Percentiles rank a stretch among this genome's conserved stretches.
phyloP scores from a whole-genome alignment of 2,113 vertebrate species.

The Ammodytes marinus region DNA sequence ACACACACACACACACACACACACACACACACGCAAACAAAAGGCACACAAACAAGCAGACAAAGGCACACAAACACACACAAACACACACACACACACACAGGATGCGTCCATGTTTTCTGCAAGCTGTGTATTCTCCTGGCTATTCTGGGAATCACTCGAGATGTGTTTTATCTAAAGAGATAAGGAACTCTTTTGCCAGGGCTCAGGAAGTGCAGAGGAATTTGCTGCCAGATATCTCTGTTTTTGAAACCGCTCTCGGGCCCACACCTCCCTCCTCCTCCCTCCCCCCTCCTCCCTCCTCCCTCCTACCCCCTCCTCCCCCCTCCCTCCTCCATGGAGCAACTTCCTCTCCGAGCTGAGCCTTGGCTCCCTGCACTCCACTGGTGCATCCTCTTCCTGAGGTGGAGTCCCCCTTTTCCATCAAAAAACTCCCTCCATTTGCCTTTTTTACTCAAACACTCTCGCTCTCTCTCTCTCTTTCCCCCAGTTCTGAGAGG shows the following conservation, averaged over 20 bases:
- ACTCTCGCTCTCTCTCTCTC: conserved; percentile 9
- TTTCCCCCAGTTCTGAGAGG: conserved; percentile 37
- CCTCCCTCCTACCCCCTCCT: conserved; percentile 29
- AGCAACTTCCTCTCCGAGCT: conserved; percentile 81
- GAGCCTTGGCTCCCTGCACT: conserved; percentile 81
- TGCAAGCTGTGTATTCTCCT: conserved; percentile 72
- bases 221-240: conserved; percentile 85
- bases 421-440: conserved; percentile 76
- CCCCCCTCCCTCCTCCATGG: conserved; percentile 50
- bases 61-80: not conserved
- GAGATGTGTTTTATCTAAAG: conserved; percentile 80
- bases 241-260: conserved; percentile 80
- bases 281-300: conserved; percentile 25
- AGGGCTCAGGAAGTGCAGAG: conserved; percentile 85
- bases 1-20: not conserved
- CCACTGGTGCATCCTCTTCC: conserved; percentile 88
- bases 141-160: conserved; percentile 84
- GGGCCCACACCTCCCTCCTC: conserved; percentile 40
- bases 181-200: conserved; percentile 82
- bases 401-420: conserved; percentile 86
- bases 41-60: conserved; percentile 2
- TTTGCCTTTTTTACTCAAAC: conserved; percentile 64
- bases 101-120: conserved; percentile 61
- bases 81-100: conserved; percentile 15
- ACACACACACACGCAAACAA: conserved; percentile 12